Evolutionary conservation across 2,797 vertebrate species (phyloP).

Genomic region (Choloepus didactylus): DNA sequence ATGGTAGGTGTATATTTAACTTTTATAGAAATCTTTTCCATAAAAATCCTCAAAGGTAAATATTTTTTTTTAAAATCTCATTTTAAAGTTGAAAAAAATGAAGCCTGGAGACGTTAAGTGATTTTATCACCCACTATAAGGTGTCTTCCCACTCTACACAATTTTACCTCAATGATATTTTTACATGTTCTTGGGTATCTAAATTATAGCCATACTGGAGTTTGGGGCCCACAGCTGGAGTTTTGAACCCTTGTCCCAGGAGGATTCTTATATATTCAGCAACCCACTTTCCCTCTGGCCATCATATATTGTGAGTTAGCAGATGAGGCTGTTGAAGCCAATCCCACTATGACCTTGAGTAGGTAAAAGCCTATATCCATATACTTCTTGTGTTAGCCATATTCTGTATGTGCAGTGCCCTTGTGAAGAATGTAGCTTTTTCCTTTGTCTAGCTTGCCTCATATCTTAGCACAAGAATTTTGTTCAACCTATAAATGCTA

Average conservation of each 20-base stretch:
- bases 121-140: background rate
- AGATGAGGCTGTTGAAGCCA: background rate
- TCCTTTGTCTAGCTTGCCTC: background rate
- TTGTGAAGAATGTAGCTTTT: background rate
- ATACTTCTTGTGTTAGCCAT: background rate
- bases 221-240: background rate
- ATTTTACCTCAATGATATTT: background rate
- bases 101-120: background rate
- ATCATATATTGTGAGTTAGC: slow-evolving; percentile 14
- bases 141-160: background rate
- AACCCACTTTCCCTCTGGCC: background rate
- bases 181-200: background rate
- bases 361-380: background rate
- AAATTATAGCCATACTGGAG: background rate
- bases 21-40: background rate
- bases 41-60: background rate
- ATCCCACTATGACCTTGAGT: background rate
- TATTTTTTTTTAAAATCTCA: background rate
- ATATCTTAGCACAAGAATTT: slow-evolving; percentile 20
- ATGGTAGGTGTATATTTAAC: background rate
- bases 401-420: background rate
- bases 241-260: background rate
- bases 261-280: background rate
- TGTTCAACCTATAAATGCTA: background rate
- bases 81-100: background rate